phyloP scores from a whole-genome alignment of 1,140 invertebrate species.

The Megathymus violae region DNA sequence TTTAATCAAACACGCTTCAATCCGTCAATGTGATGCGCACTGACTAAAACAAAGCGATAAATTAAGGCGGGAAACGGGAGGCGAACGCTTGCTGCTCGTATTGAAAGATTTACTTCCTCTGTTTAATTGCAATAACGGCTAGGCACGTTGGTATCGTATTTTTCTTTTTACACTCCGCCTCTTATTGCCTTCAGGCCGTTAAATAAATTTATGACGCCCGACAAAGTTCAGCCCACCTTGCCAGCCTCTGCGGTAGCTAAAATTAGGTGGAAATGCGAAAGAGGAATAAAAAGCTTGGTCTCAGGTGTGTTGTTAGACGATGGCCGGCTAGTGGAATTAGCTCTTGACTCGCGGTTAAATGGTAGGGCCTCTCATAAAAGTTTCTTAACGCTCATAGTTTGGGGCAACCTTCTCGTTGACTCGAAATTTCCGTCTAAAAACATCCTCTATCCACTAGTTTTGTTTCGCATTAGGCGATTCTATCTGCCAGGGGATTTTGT shows the following conservation, averaged over 20 bases:
- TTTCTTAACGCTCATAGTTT: constrained; percentile 78
- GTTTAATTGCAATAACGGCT: constrained; percentile 84
- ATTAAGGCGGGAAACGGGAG: constrained; percentile 77
- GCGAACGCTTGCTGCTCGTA: constrained; percentile 76
- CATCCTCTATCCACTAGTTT: constrained; percentile 58
- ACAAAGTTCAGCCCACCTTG: constrained; percentile 80
- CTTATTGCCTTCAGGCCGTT: constrained; percentile 82
- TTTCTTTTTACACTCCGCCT: constrained; percentile 83
- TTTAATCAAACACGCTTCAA: constrained; percentile 81
- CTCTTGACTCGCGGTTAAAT: constrained; percentile 76
- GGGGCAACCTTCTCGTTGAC: constrained; percentile 59
- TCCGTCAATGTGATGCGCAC: constrained; percentile 78
- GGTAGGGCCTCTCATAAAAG: constrained; percentile 75
- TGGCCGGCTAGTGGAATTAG: constrained; percentile 63
- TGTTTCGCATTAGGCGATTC: constrained; percentile 59
- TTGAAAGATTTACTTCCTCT: constrained; percentile 84
- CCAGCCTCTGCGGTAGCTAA: constrained; percentile 61
- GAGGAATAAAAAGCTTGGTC: constrained; percentile 72
- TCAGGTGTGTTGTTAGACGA: constrained; percentile 68
- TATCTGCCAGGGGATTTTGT: constrained; percentile 60
- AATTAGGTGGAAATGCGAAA: constrained; percentile 78
- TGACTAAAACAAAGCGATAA: constrained; percentile 82
- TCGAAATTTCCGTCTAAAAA: constrained; percentile 68
- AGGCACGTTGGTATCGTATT: constrained; percentile 83
- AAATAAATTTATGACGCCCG: constrained; percentile 83